phyloP scores from a whole-genome alignment of 2,888 invertebrate genomes.

The Lithophane semibrunnea region DNA sequence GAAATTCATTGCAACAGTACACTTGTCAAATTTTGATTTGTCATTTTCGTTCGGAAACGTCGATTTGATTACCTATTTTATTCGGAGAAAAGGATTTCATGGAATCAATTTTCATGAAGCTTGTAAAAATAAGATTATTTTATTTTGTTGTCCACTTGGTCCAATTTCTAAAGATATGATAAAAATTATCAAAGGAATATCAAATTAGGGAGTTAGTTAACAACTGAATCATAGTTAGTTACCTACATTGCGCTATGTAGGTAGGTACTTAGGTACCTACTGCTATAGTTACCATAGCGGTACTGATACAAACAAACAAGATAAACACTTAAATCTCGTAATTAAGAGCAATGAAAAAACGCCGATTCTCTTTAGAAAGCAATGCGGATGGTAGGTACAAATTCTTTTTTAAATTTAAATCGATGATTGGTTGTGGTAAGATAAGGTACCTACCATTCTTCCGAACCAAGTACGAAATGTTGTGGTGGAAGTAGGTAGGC shows the following conservation, averaged over 20 bases:
- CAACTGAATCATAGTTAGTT: too few species aligned
- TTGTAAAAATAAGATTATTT: not conserved
- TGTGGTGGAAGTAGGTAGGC: not conserved
- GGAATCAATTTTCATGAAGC: not conserved
- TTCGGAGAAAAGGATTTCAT: not conserved
- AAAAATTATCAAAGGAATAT: not conserved
- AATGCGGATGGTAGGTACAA: constrained; percentile 56
- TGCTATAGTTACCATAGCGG: constrained; percentile 64
- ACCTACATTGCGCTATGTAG: not conserved
- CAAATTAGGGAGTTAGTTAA: not conserved
- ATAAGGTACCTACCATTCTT: not conserved
- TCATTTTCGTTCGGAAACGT: constrained; percentile 77
- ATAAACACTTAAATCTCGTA: not conserved
- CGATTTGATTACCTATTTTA: not conserved
- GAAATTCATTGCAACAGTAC: constrained; percentile 61
- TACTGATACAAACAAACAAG: constrained; percentile 52
- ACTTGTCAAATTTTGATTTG: constrained; percentile 86
- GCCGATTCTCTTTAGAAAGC: constrained; percentile 57
- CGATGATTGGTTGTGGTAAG: not conserved
- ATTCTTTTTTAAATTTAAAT: not conserved
- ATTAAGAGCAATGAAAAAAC: constrained; percentile 59
- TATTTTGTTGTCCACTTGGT: not conserved
- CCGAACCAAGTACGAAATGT: not conserved
- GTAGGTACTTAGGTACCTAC: not conserved
- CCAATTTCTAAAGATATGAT: not conserved